Percentiles rank a stretch among this genome's conserved stretches.
These are phyloP conservation scores for Eristalinus sepulchralis DNA, from an alignment of 2,888 invertebrate genomes.

Conservation along the genomic window DNA sequence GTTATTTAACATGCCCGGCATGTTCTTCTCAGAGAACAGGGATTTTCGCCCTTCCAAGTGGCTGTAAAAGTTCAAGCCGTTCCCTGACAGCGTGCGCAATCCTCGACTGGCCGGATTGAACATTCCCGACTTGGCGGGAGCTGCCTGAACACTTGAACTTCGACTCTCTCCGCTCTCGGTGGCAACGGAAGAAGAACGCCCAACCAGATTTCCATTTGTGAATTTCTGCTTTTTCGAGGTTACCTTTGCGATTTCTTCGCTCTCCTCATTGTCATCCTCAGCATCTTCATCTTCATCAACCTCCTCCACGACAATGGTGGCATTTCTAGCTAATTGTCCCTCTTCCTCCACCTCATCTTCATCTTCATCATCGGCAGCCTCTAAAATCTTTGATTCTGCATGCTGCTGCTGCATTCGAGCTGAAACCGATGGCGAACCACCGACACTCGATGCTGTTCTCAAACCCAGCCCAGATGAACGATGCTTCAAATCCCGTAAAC, in stretches of 20 bases:
- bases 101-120: conserved; percentile 72
- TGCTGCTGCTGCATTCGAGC: conserved; percentile 59
- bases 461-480: conserved; percentile 72
- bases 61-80: conserved; percentile 77
- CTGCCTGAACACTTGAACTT: conserved; percentile 71
- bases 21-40: conserved; percentile 76
- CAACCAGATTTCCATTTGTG: conserved; percentile 66
- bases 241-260: conserved; percentile 61
- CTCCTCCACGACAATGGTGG: conserved; percentile 37
- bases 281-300: conserved; percentile 47
- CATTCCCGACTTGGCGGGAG: conserved; percentile 72
- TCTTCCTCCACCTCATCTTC: conserved; percentile 32
- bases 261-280: conserved; percentile 62
- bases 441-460: conserved; percentile 50
- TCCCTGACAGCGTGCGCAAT: conserved; percentile 74
- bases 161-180: conserved; percentile 76
- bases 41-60: conserved; percentile 80
- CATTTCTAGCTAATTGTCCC: background rate
- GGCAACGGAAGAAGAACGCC: conserved; percentile 72
- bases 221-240: conserved; percentile 66
- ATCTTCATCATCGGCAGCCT: conserved; percentile 65
- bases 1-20: conserved; percentile 76
- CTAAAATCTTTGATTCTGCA: conserved; percentile 73
- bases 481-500: conserved; percentile 74
- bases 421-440: conserved; percentile 23